phyloP scores from a whole-genome alignment of 2,888 invertebrate genomes.

The Brachylomia viminalis region DNA sequence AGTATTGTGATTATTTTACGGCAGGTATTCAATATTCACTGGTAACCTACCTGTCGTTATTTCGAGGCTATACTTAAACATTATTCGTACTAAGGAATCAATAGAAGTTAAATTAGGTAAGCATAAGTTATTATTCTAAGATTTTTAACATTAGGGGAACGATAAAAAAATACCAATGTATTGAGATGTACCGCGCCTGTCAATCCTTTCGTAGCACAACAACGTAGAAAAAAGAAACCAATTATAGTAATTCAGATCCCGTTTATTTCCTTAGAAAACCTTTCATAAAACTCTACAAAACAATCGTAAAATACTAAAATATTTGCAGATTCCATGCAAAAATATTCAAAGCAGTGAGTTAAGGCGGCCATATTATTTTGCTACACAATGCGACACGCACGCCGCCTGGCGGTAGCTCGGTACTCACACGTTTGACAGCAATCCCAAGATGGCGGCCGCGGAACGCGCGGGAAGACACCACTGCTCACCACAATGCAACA shows the following conservation, averaged over 20 bases:
- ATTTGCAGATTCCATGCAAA: conserved; percentile 81
- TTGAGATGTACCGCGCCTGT: not conserved
- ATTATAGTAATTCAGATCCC: not conserved
- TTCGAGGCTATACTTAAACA: not conserved
- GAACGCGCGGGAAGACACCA: conserved; percentile 68
- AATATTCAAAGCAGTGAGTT: conserved; percentile 85
- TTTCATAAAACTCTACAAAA: conserved; percentile 41
- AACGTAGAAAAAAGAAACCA: conserved; percentile 12
- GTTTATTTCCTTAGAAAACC: conserved; percentile 26
- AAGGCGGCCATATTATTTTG: conserved; percentile 82
- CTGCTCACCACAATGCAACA: conserved; percentile 73
- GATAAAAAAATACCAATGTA: no score
- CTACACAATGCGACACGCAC: conserved; percentile 82
- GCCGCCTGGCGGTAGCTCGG: conserved; percentile 84
- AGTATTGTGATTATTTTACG: not conserved
- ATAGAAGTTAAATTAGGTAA: no score
- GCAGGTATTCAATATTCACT: not conserved
- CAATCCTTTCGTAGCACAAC: not conserved
- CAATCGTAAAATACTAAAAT: conserved; percentile 61
- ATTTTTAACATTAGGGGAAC: no score
- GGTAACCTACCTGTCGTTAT: not conserved
- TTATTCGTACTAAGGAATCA: not conserved
- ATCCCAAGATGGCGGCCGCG: conserved; percentile 84
- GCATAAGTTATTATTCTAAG: not conserved
- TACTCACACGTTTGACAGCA: conserved; percentile 81